phyloP scores from a whole-genome alignment of 2,888 invertebrate species.

The Hypercompe scribonia region DNA sequence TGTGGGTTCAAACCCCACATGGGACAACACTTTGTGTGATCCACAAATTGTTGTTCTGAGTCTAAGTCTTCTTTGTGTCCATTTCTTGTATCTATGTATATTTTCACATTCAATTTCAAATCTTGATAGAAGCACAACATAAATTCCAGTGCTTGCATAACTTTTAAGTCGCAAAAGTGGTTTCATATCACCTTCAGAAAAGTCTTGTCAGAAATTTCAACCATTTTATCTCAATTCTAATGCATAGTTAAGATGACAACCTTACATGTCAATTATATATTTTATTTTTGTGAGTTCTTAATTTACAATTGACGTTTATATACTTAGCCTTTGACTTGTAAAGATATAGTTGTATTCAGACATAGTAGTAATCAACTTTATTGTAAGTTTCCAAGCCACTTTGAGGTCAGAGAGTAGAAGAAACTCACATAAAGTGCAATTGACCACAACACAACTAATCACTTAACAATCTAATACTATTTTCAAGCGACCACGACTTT shows the following conservation, averaged over 20 bases:
- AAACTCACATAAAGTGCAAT: conserved; percentile 71
- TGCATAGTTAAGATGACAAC: not conserved
- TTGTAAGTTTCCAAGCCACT: conserved; percentile 66
- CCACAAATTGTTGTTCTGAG: too few relatives aligned
- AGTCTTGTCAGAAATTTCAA: not conserved
- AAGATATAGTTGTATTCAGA: conserved; percentile 16
- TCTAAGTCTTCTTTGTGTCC: too few relatives aligned
- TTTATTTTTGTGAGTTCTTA: not conserved
- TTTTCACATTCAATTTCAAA: not conserved
- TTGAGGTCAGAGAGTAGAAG: conserved; percentile 62
- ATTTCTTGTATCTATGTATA: too few relatives aligned
- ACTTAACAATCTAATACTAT: conserved; percentile 71
- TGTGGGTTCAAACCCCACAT: too few relatives aligned
- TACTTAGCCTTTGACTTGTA: not conserved
- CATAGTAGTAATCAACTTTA: conserved; percentile 26
- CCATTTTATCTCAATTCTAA: not conserved
- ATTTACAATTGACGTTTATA: too few relatives aligned
- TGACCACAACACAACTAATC: conserved; percentile 83
- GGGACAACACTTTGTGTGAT: too few relatives aligned
- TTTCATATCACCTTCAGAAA: too few relatives aligned
- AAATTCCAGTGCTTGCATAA: too few relatives aligned
- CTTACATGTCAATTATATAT: too few relatives aligned
- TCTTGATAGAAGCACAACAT: too few relatives aligned
- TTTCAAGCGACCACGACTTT: conserved; percentile 60
- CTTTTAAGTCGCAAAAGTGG: too few relatives aligned